Base-by-base conservation (phyloP, 2,888 invertebrate species). In the Argyra leucocephala region DNA sequence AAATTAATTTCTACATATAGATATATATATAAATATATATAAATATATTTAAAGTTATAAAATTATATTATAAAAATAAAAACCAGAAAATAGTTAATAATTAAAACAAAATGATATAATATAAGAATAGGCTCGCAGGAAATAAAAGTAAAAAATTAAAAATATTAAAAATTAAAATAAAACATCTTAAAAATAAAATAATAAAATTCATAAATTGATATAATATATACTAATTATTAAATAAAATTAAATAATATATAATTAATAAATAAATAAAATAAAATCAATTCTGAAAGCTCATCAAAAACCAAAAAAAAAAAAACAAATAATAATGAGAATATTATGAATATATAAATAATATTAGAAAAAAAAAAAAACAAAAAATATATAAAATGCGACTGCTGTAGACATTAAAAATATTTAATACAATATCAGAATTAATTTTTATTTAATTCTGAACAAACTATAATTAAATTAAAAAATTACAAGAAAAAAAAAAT, bases 371-470 rank as follows among this genome's bases (percentile, higher is more conserved):
- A 31, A 31, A 31, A 26, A 26, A 26, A n/a, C n/a, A 26, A 26
- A 26, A 37, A 9, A 37, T 37, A 48, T 48, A 48, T 48, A 48
- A 31, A 61, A 26, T 61, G 61, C 61, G 61, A 61, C 61, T 61
- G 61, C 61, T 61, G 61, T 61, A 61, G 61, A 61, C 61, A 61
- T 26, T 61, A 61, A 24, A 61, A 26, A 22, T 58, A 58, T 48
- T 48, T 48, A 48, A 48, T 48, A 48, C 18, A 18, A 48, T 48
- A 48, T 48, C 48, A 48, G 48, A 48, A 48, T 48, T 48, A 48
- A 37, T 37, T 48, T 48, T 48, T 48, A 18, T 48, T 48, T 48
- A 48, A 48, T 48, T 48, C 48, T 48, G 48, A 48, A 18, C 18
- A 48, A 48, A 18, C 48, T 48, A 48, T 48, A 12, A 31, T 31